Conservation (phyloP, 2,113 vertebrate genomes). For the Ardeotis arabs region DNA sequence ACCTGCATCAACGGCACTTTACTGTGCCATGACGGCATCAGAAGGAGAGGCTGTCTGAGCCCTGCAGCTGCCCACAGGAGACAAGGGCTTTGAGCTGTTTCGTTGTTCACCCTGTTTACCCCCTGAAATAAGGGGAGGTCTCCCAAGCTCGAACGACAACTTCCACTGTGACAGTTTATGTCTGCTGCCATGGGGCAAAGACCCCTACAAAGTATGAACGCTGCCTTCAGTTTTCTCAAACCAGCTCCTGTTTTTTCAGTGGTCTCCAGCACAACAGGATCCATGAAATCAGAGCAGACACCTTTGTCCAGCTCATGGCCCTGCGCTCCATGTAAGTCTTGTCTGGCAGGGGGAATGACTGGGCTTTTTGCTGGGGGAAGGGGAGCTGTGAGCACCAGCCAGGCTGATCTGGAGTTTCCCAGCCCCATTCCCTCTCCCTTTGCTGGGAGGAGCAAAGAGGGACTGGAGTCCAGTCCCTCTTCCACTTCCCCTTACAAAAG, state of each 20-base stretch:
- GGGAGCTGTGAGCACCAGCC: accelerated
- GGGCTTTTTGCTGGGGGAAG: background rate
- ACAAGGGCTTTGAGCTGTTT: constrained; percentile 1
- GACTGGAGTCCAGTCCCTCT: background rate
- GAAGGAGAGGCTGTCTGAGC: constrained; percentile 6
- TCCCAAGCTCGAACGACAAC: background rate
- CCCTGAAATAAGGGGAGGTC: constrained; percentile 31
- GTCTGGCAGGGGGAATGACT: background rate
- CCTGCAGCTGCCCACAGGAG: background rate
- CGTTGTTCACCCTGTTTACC: constrained; percentile 30
- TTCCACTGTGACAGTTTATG: constrained; percentile 5
- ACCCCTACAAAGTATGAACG: background rate
- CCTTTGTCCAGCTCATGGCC: constrained; percentile 87
- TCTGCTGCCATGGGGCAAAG: background rate
- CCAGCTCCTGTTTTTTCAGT: constrained; percentile 72
- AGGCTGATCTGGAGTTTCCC: background rate
- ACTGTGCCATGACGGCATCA: background rate
- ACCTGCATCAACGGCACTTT: background rate
- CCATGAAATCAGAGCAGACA: constrained; percentile 83
- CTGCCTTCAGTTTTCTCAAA: constrained; percentile 29
- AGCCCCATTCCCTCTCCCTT: background rate
- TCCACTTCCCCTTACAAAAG: background rate
- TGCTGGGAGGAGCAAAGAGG: background rate
- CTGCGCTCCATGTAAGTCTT: constrained; percentile 87
- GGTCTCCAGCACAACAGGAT: constrained; percentile 92